These are phyloP conservation scores for Acanthacorydalis orientalis DNA, from an alignment of 2,888 invertebrate genomes.

Conservation along the genomic window DNA sequence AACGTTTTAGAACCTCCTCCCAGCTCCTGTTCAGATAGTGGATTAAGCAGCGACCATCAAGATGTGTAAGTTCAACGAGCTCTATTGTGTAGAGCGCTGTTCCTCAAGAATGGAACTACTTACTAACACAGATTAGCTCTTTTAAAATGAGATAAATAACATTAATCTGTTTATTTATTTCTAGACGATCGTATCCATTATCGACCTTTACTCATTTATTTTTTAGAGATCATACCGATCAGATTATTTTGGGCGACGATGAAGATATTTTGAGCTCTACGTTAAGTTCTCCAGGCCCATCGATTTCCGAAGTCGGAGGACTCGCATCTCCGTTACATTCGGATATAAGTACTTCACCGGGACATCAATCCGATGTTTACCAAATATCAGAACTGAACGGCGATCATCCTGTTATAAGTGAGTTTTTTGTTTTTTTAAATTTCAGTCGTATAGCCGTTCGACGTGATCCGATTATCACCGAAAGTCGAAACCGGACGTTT, in stretches of 20 bases:
- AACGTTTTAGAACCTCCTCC: conserved; percentile 33
- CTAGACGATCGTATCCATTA: not conserved
- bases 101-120: conserved; percentile 4
- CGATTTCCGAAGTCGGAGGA: conserved; percentile 11
- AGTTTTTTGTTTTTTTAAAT: not conserved
- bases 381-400: conserved; percentile 13
- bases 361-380: conserved; percentile 1
- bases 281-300: conserved; percentile 13
- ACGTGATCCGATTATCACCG: too few species aligned
- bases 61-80: conserved; percentile 37
- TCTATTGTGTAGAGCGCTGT: not conserved
- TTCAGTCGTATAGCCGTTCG: too few species aligned
- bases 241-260: conserved; percentile 2
- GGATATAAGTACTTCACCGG: not conserved
- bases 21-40: conserved; percentile 47
- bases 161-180: not conserved
- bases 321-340: conserved; percentile 9
- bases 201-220: too few species aligned
- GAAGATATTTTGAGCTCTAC: conserved; percentile 5
- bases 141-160: not conserved
- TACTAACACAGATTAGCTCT: conserved; percentile 1
- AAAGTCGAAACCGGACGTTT: not conserved
- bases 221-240: conserved; percentile 2
- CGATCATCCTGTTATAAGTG: conserved; percentile 13
- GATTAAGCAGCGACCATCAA: conserved; percentile 44